Evolutionary conservation across 2,888 invertebrate genomes (phyloP).

Genomic region (Amiota communis): DNA sequence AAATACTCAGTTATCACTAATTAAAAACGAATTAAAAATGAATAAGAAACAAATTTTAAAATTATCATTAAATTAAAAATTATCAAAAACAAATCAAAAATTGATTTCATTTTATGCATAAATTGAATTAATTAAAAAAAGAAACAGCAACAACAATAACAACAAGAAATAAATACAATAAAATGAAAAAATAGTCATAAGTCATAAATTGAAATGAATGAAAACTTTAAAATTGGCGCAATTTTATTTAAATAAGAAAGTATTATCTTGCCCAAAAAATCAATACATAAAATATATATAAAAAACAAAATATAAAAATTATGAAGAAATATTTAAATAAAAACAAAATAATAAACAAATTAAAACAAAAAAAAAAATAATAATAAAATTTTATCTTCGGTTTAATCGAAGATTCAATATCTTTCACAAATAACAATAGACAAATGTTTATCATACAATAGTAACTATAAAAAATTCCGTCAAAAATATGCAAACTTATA

Average conservation of each 20-base stretch:
- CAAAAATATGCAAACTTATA: no score
- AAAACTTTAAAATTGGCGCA: conserved; percentile 27
- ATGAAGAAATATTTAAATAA: conserved; percentile 18
- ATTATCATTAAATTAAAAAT: no score
- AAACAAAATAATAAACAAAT: conserved; percentile 29
- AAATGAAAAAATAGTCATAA: conserved; percentile 61
- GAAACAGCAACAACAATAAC: not conserved
- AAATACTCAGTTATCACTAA: conserved; percentile 72
- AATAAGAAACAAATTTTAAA: conserved; percentile 25
- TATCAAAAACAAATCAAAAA: conserved; percentile 31
- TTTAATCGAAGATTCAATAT: not conserved
- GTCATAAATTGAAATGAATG: conserved; percentile 54
- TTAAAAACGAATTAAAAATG: conserved; percentile 46
- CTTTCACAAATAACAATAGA: no score
- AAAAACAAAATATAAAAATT: conserved; percentile 13
- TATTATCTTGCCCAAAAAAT: conserved; percentile 35
- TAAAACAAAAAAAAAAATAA: conserved; percentile 9
- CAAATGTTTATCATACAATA: no score
- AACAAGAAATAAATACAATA: not conserved
- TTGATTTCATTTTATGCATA: conserved; percentile 22
- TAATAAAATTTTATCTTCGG: conserved; percentile 21
- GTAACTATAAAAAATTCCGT: no score
- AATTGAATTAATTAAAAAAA: conserved; percentile 10
- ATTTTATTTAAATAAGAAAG: conserved; percentile 27
- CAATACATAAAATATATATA: conserved; percentile 1